phyloP scores from a whole-genome alignment of 2,113 vertebrate species.

The Alectura lathami region DNA sequence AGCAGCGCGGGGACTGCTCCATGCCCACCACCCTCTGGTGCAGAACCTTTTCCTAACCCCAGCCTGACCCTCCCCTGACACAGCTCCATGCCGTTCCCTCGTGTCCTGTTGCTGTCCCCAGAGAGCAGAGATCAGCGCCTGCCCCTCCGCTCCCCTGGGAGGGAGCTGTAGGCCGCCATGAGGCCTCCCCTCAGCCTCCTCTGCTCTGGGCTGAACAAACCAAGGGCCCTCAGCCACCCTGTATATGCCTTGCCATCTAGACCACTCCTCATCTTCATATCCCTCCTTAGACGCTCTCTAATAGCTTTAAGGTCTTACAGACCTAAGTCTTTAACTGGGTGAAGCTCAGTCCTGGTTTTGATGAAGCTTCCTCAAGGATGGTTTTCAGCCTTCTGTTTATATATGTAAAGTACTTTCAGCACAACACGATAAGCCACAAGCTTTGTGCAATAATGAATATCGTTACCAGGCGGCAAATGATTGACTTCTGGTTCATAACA shows the following conservation, averaged over 20 bases:
- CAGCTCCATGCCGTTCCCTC: too few species aligned
- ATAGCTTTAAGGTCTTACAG: not conserved
- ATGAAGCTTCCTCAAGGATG: not conserved
- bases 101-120: too few species aligned
- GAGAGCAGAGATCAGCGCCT: too few species aligned
- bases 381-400: not conserved
- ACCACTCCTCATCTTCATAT: not conserved
- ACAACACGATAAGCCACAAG: not conserved
- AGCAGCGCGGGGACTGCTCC: too few species aligned
- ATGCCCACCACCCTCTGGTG: too few species aligned
- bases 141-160: too few species aligned
- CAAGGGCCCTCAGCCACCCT: too few species aligned
- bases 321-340: not conserved
- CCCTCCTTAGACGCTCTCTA: not conserved
- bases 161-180: too few species aligned
- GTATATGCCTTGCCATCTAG: not conserved
- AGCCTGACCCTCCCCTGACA: too few species aligned
- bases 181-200: too few species aligned
- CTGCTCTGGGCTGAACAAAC: too few species aligned
- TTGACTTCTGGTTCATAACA: not conserved
- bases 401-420: not conserved
- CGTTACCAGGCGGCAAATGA: not conserved
- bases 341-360: not conserved
- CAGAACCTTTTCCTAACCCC: too few species aligned
- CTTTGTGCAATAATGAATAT: not conserved